Evolutionary conservation across 2,113 vertebrate genomes (phyloP).

Genomic region (Cyphomyrus discorhynchus): DNA sequence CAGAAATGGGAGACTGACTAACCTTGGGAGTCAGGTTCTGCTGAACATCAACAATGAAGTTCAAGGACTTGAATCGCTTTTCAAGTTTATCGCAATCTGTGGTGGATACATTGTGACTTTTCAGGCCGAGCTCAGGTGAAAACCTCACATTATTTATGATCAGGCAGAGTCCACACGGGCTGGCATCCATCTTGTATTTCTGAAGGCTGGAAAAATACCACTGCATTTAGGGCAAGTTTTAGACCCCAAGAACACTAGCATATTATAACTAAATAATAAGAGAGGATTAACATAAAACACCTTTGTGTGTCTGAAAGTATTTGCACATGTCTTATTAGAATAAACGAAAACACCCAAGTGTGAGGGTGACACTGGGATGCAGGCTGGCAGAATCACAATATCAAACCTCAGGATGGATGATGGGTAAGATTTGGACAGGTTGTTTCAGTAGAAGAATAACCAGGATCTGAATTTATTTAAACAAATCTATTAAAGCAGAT

Average conservation of each 20-base stretch:
- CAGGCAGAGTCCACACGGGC: slow-evolving; percentile 77
- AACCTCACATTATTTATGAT: slow-evolving; percentile 90
- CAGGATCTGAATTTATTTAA: background rate
- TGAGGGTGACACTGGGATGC: background rate
- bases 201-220: slow-evolving; percentile 37
- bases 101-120: slow-evolving; percentile 59
- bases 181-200: slow-evolving; percentile 70
- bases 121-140: slow-evolving; percentile 41
- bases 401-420: slow-evolving; percentile 58
- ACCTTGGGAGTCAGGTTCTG: slow-evolving; percentile 66
- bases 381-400: background rate
- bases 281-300: background rate
- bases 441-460: background rate
- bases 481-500: slow-evolving; percentile 9
- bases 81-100: slow-evolving; percentile 71
- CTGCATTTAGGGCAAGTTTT: background rate
- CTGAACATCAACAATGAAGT: slow-evolving; percentile 64
- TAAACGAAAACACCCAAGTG: background rate
- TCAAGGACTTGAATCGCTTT: slow-evolving; percentile 64
- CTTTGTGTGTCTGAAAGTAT: slow-evolving; percentile 48
- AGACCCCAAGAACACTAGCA: background rate
- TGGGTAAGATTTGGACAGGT: slow-evolving; percentile 61
- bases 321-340: slow-evolving; percentile 57
- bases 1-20: background rate
- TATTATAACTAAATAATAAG: background rate